Base-by-base conservation (phyloP, 2,888 invertebrate genomes). In the Microctonus brassicae region DNA sequence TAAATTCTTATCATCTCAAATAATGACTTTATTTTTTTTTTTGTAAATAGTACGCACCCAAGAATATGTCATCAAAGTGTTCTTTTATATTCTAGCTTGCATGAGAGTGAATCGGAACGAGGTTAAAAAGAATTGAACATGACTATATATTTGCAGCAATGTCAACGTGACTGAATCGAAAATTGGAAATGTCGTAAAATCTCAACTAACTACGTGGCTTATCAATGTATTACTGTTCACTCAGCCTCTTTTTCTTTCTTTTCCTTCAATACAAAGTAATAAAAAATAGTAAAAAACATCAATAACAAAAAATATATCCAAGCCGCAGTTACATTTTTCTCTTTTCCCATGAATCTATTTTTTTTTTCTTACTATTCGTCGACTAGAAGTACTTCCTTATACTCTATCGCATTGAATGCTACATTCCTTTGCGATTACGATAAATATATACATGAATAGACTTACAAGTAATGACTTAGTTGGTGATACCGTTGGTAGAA, bases 1-100 rank as follows among this genome's bases (percentile, higher is more conserved):
- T 3, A 47, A 47, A n/a, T 47, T 47, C 20, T 47, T 47, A 47
- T 47, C 47, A 17, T 47, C 9, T 47, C 17, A 61, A 61, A 61
- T 61, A 61, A 61, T 61, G 39, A 61, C 22, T 42, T 61, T 20
- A 61, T n/a, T n/a, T n/a, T n/a, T n/a, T 61, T 36, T 39, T 22
- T 39, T 20, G 61, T 24, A 61, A 61, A 61, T 39, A 61, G 11
- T 39, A 39, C 22, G 13, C 58, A 33, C 58, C 17, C 33, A 17
- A 24, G 24, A 24, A 33, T 33, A 33, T 33, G 58, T 58, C 33
- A 33, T 58, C 58, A 33, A 58, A 58, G 33, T 17, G 17, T 58
- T 58, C 33, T 58, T 58, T 58, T 17, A 58, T 58, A 33, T 58
- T 17, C 33, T 47, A 1, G 17, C 47, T 47, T 6, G 17, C 47